Conservation (phyloP, 2,113 vertebrate species). For the rat (Rattus norvegicus) region DNA sequence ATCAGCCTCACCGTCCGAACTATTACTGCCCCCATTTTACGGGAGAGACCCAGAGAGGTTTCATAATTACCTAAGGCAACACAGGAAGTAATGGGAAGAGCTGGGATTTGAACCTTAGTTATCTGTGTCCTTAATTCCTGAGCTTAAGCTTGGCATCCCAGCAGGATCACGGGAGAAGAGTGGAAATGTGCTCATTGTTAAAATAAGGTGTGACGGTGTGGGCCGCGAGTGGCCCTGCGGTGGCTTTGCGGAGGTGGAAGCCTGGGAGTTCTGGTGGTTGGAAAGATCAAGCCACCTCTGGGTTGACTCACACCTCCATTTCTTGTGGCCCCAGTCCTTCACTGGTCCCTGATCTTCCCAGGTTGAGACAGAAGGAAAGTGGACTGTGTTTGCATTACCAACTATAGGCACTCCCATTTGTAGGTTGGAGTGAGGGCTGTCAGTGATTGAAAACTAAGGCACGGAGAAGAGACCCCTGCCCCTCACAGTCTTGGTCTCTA, state of each 20-base stretch:
- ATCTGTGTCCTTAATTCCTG: background rate
- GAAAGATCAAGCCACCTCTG: background rate
- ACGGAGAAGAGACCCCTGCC: background rate
- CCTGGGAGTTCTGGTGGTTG: background rate
- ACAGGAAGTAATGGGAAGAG: background rate
- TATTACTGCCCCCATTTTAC: background rate
- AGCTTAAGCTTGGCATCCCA: background rate
- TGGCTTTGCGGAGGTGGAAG: background rate
- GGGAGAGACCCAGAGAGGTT: conserved; percentile 17
- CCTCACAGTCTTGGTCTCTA: background rate
- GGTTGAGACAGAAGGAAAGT: background rate
- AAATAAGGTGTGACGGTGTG: background rate
- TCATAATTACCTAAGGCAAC: background rate
- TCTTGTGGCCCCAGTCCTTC: background rate
- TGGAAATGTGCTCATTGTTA: background rate
- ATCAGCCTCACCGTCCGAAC: background rate
- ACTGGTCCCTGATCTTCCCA: background rate
- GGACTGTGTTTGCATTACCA: background rate
- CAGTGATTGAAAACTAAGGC: background rate
- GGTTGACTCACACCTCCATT: background rate
- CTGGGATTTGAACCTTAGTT: background rate
- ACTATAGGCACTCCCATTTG: background rate
- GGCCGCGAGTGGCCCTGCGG: background rate
- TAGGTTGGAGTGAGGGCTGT: background rate
- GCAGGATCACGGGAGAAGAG: background rate